Percentiles rank a stretch among this genome's conserved stretches.
phyloP scores from a whole-genome alignment of 2,888 invertebrate species.

The Cryptocheilus praepositus region DNA sequence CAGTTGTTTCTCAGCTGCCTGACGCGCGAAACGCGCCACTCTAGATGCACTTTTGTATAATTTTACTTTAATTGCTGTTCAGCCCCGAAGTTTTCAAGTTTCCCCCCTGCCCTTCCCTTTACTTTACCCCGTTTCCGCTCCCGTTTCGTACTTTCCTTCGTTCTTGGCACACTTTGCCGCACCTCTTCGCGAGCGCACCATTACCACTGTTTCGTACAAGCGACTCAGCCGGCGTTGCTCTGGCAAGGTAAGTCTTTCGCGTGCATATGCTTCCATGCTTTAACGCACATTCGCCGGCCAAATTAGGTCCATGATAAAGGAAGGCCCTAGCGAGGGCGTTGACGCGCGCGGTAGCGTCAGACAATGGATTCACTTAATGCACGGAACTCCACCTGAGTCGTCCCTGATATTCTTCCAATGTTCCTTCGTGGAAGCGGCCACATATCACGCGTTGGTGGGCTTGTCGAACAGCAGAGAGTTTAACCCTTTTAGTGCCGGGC shows the following conservation, averaged over 20 bases:
- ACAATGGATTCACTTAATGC: no score
- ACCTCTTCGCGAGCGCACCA: conserved; percentile 9
- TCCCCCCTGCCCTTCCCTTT: conserved; percentile 29
- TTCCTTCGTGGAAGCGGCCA: no score
- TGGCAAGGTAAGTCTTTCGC: no score
- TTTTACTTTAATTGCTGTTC: conserved; percentile 70
- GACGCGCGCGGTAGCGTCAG: neutral
- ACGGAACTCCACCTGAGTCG: no score
- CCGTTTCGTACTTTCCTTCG: conserved; percentile 2
- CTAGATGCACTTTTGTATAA: conserved; percentile 66
- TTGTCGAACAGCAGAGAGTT: no score
- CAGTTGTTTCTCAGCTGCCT: conserved; percentile 56
- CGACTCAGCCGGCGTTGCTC: no score
- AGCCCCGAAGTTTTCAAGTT: conserved; percentile 62
- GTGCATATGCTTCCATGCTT: conserved; percentile 9
- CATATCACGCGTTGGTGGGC: no score
- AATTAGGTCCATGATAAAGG: conserved; percentile 9
- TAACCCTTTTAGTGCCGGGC: no score
- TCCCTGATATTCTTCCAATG: no score
- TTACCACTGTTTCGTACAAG: neutral
- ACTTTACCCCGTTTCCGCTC: neutral
- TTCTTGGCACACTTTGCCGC: conserved; percentile 6
- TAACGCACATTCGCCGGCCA: conserved; percentile 5
- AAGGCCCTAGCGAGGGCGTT: conserved; percentile 9
- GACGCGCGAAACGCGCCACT: conserved; percentile 54